Evolutionary conservation across 2,113 vertebrate species (phyloP).

Genomic region (Probosciger aterrimus): DNA sequence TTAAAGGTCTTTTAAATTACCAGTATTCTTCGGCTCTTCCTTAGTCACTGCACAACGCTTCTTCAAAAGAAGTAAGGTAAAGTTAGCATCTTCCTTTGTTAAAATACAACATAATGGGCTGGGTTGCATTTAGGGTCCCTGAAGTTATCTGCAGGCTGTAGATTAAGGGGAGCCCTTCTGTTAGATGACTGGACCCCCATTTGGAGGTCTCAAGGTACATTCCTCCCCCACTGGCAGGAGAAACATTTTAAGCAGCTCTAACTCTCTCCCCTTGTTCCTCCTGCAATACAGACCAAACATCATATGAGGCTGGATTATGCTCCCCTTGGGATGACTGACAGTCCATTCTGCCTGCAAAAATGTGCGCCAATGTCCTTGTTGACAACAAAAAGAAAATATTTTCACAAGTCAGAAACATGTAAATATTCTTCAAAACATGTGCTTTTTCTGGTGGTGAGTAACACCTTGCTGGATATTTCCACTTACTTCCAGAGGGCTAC

Average conservation of each 20-base stretch:
- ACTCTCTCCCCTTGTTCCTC: neutral
- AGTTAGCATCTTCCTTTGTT: neutral
- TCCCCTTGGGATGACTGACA: neutral
- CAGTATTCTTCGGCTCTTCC: neutral
- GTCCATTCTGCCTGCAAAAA: neutral
- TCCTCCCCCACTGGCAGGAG: neutral
- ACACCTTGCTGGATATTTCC: neutral
- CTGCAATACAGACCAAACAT: neutral
- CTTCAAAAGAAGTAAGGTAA: neutral
- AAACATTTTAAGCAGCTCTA: neutral
- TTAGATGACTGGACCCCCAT: neutral
- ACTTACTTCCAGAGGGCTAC: neutral
- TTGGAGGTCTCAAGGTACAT: neutral
- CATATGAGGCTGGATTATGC: neutral
- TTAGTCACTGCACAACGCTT: neutral
- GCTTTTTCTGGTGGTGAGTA: neutral
- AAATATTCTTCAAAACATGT: neutral
- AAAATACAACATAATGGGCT: neutral
- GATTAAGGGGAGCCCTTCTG: neutral
- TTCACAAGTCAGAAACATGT: neutral
- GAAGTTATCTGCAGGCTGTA: neutral
- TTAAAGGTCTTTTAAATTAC: neutral
- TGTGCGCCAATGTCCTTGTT: neutral
- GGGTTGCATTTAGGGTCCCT: neutral
- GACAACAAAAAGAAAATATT: neutral